These are phyloP conservation scores for Okamejei kenojei DNA, from an alignment of 2,797 vertebrate species.

Conservation along the genomic window DNA sequence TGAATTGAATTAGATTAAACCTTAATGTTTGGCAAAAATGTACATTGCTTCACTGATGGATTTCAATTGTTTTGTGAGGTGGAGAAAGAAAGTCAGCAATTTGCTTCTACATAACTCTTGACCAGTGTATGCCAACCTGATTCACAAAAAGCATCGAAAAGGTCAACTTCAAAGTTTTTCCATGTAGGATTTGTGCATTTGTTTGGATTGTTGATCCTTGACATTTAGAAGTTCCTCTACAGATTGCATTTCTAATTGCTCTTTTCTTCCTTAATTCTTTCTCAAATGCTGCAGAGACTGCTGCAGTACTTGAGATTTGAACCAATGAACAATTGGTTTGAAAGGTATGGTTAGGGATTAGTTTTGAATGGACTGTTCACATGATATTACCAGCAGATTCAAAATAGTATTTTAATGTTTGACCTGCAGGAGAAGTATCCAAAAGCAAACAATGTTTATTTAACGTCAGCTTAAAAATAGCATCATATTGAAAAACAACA, in stretches of 20 bases:
- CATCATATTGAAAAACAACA: too few species aligned
- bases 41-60: neutral
- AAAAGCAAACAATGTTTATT: neutral
- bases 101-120: neutral
- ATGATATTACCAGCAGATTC: neutral
- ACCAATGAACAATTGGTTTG: neutral
- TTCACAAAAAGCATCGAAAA: neutral
- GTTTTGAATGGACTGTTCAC: neutral
- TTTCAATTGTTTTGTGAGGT: neutral
- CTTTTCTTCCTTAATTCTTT: neutral
- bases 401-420: neutral
- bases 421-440: neutral
- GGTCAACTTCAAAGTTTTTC: neutral
- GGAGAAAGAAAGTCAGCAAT: neutral
- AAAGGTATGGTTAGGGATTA: neutral
- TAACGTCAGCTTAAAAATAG: too few species aligned
- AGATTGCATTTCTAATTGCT: conserved; percentile 7
- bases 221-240: neutral
- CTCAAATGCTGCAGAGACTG: neutral
- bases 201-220: neutral
- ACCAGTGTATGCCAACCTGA: neutral
- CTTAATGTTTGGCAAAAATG: neutral
- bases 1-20: neutral
- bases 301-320: neutral
- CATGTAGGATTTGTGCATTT: neutral